Conservation (phyloP, 2,797 vertebrate genomes). For the Gambusia yucatana region DNA sequence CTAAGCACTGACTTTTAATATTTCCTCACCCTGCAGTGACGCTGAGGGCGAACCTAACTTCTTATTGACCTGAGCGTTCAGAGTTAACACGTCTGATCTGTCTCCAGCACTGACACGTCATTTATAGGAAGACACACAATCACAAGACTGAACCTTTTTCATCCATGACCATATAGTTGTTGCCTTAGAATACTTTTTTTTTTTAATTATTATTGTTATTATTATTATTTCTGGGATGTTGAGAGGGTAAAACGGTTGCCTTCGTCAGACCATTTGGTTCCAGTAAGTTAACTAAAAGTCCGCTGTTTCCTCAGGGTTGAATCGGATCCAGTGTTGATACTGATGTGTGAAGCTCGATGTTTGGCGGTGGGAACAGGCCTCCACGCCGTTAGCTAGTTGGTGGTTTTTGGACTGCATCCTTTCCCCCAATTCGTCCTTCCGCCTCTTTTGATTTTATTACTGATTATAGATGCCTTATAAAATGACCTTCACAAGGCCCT, state of each 20-base stretch:
- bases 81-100: constrained; percentile 6
- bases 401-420: constrained; percentile 41
- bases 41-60: not conserved
- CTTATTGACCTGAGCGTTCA: constrained; percentile 10
- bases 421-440: constrained; percentile 17
- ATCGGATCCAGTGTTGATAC: constrained; percentile 58
- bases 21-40: constrained; percentile 32
- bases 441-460: constrained; percentile 30
- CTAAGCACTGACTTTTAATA: constrained; percentile 43
- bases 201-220: not conserved
- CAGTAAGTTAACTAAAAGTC: constrained; percentile 60
- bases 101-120: constrained; percentile 57
- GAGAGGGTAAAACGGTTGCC: constrained; percentile 13
- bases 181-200: constrained; percentile 12
- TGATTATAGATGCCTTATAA: constrained; percentile 56
- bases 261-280: constrained; percentile 26
- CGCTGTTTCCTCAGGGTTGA: constrained; percentile 80
- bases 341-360: constrained; percentile 44
- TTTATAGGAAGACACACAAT: constrained; percentile 31
- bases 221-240: constrained; percentile 23
- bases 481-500: constrained; percentile 46
- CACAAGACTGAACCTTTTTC: constrained; percentile 58
- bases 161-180: constrained; percentile 56
- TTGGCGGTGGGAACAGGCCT: constrained; percentile 27
- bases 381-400: constrained; percentile 27